Percentiles rank a stretch among this genome's conserved stretches.
Evolutionary conservation across 2,797 vertebrate genomes (phyloP).

Genomic region (Leptodactylus fallax): DNA sequence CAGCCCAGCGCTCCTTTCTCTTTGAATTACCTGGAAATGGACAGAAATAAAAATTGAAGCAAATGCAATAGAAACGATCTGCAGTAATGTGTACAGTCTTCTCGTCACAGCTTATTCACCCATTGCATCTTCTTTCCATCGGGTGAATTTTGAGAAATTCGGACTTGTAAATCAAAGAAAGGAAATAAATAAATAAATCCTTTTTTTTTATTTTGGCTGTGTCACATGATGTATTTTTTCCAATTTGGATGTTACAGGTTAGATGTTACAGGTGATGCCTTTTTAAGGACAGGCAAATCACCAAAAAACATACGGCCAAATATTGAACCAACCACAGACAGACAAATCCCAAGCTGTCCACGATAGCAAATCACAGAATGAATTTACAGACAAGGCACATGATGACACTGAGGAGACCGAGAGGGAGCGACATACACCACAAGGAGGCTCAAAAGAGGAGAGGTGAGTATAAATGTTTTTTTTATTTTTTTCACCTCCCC

Average conservation of each 20-base stretch:
- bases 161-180: not conserved
- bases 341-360: too few relatives aligned
- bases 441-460: too few relatives aligned
- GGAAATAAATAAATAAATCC: not conserved
- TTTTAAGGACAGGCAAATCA: too few relatives aligned
- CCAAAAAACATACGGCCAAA: too few relatives aligned
- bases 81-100: not conserved
- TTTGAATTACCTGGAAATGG: conserved; percentile 22
- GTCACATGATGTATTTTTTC: not conserved
- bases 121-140: not conserved
- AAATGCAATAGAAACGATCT: not conserved
- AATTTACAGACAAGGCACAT: too few relatives aligned
- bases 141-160: not conserved
- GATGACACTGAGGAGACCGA: too few relatives aligned
- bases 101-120: not conserved
- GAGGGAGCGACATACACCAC: too few relatives aligned
- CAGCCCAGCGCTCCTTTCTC: conserved; percentile 28
- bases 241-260: not conserved
- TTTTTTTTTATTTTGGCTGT: not conserved
- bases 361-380: too few relatives aligned
- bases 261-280: too few relatives aligned
- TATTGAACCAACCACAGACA: too few relatives aligned
- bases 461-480: too few relatives aligned
- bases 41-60: not conserved
- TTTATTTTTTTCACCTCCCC: too few relatives aligned